Conservation (phyloP, 2,113 vertebrate species). For the Nycticryphes semicollaris region DNA sequence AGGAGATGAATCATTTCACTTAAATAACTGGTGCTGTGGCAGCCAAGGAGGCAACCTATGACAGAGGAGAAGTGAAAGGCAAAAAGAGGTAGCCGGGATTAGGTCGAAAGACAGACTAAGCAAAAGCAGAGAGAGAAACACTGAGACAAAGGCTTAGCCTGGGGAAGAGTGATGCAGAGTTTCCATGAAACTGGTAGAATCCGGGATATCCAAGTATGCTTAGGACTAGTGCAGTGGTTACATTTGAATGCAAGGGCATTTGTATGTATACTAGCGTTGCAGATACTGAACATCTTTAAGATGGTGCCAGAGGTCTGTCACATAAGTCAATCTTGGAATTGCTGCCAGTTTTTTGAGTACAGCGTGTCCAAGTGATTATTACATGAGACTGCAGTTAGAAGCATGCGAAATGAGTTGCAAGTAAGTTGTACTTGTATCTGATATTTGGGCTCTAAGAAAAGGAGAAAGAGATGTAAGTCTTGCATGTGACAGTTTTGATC, state of each 20-base stretch:
- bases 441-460: background rate
- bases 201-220: background rate
- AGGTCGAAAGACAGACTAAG: background rate
- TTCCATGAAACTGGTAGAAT: background rate
- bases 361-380: background rate
- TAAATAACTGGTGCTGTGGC: background rate
- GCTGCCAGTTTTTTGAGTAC: background rate
- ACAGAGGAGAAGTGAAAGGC: background rate
- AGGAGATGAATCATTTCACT: background rate
- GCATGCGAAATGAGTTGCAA: background rate
- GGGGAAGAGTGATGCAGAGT: background rate
- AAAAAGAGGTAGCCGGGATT: background rate
- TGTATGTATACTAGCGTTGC: background rate
- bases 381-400: background rate
- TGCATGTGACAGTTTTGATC: background rate
- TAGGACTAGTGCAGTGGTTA: background rate
- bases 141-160: background rate
- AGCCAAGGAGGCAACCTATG: background rate
- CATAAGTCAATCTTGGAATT: background rate
- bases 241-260: background rate
- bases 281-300: background rate
- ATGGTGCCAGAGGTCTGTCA: slow-evolving; percentile 30
- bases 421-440: background rate
- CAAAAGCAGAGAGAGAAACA: background rate
- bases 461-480: background rate